Conservation (phyloP, 2,797 vertebrate genomes). For the Oreochromis mossambicus region DNA sequence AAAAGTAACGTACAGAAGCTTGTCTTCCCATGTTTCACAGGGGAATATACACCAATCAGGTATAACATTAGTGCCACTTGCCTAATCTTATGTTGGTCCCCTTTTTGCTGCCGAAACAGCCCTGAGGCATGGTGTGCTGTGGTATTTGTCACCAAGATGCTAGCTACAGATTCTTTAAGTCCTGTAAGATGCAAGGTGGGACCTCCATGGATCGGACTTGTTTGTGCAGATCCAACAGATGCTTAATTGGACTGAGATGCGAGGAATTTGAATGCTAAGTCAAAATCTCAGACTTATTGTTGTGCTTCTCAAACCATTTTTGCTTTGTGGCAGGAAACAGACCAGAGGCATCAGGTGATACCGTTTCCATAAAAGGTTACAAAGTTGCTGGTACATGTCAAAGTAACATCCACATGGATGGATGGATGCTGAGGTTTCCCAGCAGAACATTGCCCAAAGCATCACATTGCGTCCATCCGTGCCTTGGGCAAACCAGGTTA, state of each 20-base stretch:
- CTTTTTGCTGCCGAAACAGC: neutral
- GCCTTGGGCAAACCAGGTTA: neutral
- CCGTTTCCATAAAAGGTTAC: neutral
- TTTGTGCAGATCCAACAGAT: neutral
- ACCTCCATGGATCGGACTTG: neutral
- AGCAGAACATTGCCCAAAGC: neutral
- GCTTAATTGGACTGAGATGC: fast-evolving
- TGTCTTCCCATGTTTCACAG: neutral
- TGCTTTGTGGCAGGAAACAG: neutral
- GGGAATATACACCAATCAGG: neutral
- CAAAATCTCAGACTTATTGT: neutral
- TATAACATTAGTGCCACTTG: neutral
- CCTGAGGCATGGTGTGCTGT: neutral
- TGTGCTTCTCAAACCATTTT: neutral
- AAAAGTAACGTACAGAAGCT: neutral
- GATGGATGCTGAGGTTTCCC: neutral
- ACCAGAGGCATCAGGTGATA: neutral
- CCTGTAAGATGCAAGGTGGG: neutral
- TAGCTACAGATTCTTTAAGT: neutral
- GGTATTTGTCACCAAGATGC: neutral
- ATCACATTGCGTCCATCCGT: neutral
- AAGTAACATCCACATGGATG: neutral
- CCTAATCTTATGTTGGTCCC: neutral
- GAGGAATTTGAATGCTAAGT: neutral
- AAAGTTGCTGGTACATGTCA: neutral